Base-by-base conservation (phyloP, 2,113 vertebrate genomes). In the Fulmarus glacialis region DNA sequence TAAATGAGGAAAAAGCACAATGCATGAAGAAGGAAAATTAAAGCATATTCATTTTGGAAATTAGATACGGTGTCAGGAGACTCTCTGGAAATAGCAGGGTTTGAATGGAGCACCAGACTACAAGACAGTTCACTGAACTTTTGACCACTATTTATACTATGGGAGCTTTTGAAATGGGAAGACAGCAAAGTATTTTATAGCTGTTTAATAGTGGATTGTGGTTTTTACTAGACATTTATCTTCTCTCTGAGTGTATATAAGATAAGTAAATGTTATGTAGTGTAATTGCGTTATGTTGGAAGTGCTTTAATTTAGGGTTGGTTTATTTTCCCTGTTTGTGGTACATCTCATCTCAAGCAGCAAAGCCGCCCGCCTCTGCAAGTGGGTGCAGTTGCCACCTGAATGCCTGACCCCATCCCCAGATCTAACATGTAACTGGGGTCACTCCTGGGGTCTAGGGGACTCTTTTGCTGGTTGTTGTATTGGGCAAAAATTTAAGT, bases 21-120 rank as follows among this genome's bases (percentile, higher is more conserved):
- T 98, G 98, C 98, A 98, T 98, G 98, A 99, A 99, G 98, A 98
- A 98, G 98, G 98, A 98, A 99, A 98, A 99, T 99, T 98, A 99
- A 99, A 99, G 98, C 98, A 98, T 98, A 98, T 99, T 99, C 98
- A 99, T 99, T 99, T 98, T 99, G 97, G 98, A 99, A 99, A 98
- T 99, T 98, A 99, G 98, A 98, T 98, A 98, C 71, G 97, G 98
- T 98, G 98, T 98, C 98, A 98, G 98, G 98, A 98, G 98, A 98
- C 98, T 98, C 90, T 98, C 97, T 96, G 97, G 97, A 98, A 98
- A 98, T 98, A 98, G 98, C 97, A 96, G 93, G 64, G 95, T 98
- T 98, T 98, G 98, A 98, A 98, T 98, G 97, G 97, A 98, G 93
- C 90, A 98, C 96, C 90, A 82, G 95, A 93, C 97, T 98, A 97